Evolutionary conservation across 2,888 invertebrate genomes (phyloP), one percentile per base, ranked within the genome.

Genomic region (Agonum fuliginosum): DNA sequence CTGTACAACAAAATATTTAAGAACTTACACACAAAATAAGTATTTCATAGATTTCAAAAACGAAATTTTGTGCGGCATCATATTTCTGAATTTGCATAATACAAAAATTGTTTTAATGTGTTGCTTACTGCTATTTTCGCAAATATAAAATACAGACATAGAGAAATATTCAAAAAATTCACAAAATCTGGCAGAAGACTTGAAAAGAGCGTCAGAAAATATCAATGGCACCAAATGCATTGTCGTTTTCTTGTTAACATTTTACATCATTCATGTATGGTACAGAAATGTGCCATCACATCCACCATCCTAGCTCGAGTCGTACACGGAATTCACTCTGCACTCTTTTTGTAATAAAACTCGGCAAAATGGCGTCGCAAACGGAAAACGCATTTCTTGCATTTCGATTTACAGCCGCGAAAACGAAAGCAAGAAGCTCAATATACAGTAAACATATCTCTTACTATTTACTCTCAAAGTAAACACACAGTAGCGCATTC

Each of bases 251-350:
- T 30, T 8, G 3, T 24, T 27, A 54, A 62, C 58, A 62, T 62
- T 62, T 62, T 17, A 62, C 14, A 62, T 62, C 17, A 54, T 54
- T 27, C 54, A 54, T 54, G 22, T 54, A 12, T 54, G 54, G n/a
- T 27, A 27, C 58, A 30, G 30, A 51, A 17, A 48, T 22, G 54
- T 54, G 27, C 14, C 46, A 12, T 54, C 48, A n/a, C n/a, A n/a
- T n/a, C 30, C 30, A 5, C 30, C 8, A 30, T 54, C 14, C 3
- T 24, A 1, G 58, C 58, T 17, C 1, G 14, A 62, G 58, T 14
- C 17, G 14, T 62, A 62, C 30, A 46, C 17, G 17, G 17, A 17
- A 46, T 46, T 19, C 17, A 62, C 12, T 54, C 24, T 54, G 10
- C 1, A 46, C 46, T 54, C 54, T 34, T 14, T 30, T 17, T 17